Conservation (phyloP, 2,797 vertebrate species). For the Luscinia megarhynchos region DNA sequence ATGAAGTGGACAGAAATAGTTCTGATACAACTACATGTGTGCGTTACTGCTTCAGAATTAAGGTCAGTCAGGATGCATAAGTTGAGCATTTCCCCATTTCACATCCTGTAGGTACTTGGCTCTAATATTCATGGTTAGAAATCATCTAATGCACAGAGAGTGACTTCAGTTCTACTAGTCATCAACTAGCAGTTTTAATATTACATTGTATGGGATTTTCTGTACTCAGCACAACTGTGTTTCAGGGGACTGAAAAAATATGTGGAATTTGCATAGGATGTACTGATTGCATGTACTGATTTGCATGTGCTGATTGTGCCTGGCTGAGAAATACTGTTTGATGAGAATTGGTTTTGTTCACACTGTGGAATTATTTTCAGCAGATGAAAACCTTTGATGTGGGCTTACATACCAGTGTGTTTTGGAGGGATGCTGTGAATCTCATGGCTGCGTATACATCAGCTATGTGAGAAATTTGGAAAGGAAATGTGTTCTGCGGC, state of each 20-base stretch:
- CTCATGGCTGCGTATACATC: neutral
- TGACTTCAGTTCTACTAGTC: neutral
- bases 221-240: fast-evolving
- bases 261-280: neutral
- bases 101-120: neutral
- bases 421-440: neutral
- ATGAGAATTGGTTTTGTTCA: neutral
- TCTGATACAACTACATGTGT: neutral
- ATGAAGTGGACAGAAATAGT: neutral
- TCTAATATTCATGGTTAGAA: neutral
- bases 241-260: neutral
- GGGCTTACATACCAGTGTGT: neutral
- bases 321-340: neutral
- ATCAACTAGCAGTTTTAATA: neutral
- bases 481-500: neutral
- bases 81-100: neutral
- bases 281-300: neutral
- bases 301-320: neutral
- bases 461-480: neutral
- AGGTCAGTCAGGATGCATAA: neutral
- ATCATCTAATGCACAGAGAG: neutral
- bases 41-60: neutral
- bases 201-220: neutral
- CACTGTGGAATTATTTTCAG: neutral
- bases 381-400: neutral